Base-by-base conservation (phyloP, 2,797 vertebrate genomes). In the Neoniphon sammara region DNA sequence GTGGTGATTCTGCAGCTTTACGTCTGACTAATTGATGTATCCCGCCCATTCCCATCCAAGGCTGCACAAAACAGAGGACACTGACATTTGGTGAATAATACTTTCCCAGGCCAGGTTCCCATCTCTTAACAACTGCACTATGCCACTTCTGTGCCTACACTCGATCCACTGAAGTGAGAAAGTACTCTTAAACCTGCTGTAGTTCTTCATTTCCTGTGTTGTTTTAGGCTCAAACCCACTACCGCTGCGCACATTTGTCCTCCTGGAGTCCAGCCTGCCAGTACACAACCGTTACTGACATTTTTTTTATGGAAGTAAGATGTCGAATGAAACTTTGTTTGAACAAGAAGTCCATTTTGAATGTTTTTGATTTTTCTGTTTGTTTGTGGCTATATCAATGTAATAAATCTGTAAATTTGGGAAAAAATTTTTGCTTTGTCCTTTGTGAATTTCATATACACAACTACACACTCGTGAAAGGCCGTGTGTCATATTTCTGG, bases 351-450 rank as follows among this genome's bases (percentile, higher is more conserved):
- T 30, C 39, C 4, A 49, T 39, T 80, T 63, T 49, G 39, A 10
- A 65, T 69, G 15, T 3, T 80, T 66, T 70, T 66, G 11, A 70
- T 52, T 61, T 84, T n/a, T n/a, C n/a, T n/a, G n/a, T n/a, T n/a
- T n/a, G 23, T 60, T 12, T 69, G 47, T 54, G 20, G 3, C 42
- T 64, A 3, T 20, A 49, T 61, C 77, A 53, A 60, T 63, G 18
- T 59, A 83, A 87, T 87, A 85, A 87, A 91, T 57, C 20, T 17
- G 6, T 34, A 34, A 34, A 34, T 79, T 73, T 84, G 21, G n/a
- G 76, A 70, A 46, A 39, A 69, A n/a, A n/a, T n/a, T n/a, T 71
- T 20, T 31, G 31, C 20, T 60, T 57, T 62, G 72, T 77, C 21
- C 0, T 31, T 47, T 34, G 8, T 79, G 56, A 34, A 17, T 49